These are phyloP conservation scores for Galbula dea DNA, from an alignment of 2,113 vertebrate genomes.

Conservation along the genomic window DNA sequence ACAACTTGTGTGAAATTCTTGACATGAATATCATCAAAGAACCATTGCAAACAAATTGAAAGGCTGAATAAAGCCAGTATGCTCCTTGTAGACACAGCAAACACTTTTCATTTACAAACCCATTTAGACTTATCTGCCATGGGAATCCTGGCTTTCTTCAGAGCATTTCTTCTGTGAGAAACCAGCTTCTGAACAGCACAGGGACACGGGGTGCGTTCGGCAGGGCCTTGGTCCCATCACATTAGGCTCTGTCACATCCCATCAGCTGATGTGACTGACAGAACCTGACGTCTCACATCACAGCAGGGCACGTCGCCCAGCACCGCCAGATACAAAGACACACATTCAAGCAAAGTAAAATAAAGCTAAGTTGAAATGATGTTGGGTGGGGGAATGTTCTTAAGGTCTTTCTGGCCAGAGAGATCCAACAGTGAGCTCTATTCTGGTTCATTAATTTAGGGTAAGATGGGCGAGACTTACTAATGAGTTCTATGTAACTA, in stretches of 20 bases:
- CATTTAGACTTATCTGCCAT: neutral
- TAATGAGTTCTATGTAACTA: neutral
- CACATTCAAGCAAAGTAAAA: constrained; percentile 31
- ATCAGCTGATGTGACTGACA: constrained; percentile 66
- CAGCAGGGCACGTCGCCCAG: constrained; percentile 19
- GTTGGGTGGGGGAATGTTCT: neutral
- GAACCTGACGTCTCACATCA: constrained; percentile 55
- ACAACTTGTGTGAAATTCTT: neutral
- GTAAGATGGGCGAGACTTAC: neutral
- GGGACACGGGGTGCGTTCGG: neutral
- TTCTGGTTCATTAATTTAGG: neutral
- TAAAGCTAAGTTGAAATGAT: constrained; percentile 37
- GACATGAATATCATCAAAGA: neutral
- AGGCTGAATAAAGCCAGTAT: neutral
- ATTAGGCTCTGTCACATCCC: constrained; percentile 49
- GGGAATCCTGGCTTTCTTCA: neutral
- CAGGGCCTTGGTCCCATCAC: constrained; percentile 39
- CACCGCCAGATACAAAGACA: constrained; percentile 6
- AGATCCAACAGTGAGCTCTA: neutral
- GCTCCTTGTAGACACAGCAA: neutral
- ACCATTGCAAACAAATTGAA: neutral
- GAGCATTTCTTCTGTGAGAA: neutral
- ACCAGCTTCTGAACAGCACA: neutral
- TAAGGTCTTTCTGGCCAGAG: neutral
- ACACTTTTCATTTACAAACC: neutral